Base-by-base conservation (phyloP, 2,888 invertebrate species). In the Caradrina clavipalpis region DNA sequence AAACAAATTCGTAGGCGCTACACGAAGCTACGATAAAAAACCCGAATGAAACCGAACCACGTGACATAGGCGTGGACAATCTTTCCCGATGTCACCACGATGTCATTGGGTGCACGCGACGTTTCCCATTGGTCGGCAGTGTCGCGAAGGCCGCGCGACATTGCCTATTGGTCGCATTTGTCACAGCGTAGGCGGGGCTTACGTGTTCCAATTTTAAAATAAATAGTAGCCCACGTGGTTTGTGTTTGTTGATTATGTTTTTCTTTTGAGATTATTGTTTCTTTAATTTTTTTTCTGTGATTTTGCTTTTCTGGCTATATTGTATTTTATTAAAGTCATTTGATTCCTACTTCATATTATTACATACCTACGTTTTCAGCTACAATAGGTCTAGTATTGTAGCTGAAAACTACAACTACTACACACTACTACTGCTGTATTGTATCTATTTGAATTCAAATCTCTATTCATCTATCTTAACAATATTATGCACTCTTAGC, bases 91-190 rank as follows among this genome's bases (percentile, higher is more conserved):
- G 95, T 96, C 95, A 95, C 93, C 94, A 88, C 88, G 86, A 89
- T 95, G 95, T 95, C 95, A 95, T 93, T 96, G 95, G 95, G 88
- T 83, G 89, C 87, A 78, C 76, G 87, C 92, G 92, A 92, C 92
- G 90, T 83, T 63, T 84, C 78, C 85, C 69, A 95, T 95, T 95
- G 95, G 95, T 81, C 73, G 85, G 68, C 76, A 81, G 60, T 95
- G 96, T 95, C 96, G 92, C 95, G 91, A 80, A 78, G 94, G 93
- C 92, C 80, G 84, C 87, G 95, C 90, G 96, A 95, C 96, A 95
- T 93, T 86, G 84, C 86, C 85, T 81, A 94, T 95, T 96, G 95
- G 95, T 88, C 81, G 81, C 69, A 88, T 87, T 87, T 95, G 95
- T 96, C 95, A 94, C 92, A 87, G 77, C 50, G 70, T 76, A 82